Conservation (phyloP, 2,888 invertebrate genomes). For the Orthosia incerta region DNA sequence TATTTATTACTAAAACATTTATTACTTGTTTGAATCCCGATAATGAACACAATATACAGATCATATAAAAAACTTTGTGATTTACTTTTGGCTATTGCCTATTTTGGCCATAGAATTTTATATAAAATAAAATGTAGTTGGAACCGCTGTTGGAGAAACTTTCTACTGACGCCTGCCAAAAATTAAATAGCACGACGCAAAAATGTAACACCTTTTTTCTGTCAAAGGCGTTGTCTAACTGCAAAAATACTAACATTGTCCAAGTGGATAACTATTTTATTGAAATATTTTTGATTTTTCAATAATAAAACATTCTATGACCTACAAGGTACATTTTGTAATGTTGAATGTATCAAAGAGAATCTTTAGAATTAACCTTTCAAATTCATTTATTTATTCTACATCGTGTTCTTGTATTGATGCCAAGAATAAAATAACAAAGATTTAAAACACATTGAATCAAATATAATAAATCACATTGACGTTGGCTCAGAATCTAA, state of each 20-base stretch:
- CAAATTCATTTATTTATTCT: background rate
- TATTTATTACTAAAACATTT: background rate
- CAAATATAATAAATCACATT: slow-evolving; percentile 73
- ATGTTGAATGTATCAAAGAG: background rate
- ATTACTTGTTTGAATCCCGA: background rate
- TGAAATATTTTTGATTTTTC: background rate
- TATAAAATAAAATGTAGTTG: background rate
- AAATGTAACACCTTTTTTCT: background rate
- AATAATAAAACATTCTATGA: no score
- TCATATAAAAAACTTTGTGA: no score
- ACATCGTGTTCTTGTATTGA: slow-evolving; percentile 26
- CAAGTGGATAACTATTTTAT: background rate
- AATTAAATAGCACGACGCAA: slow-evolving; percentile 5
- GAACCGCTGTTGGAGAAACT: background rate
- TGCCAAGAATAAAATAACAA: slow-evolving; percentile 59
- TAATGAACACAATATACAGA: background rate
- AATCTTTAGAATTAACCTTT: background rate
- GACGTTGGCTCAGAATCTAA: slow-evolving; percentile 71
- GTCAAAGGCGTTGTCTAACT: slow-evolving; percentile 1
- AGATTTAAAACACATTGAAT: slow-evolving; percentile 54
- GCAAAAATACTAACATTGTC: no score
- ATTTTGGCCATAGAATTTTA: no score
- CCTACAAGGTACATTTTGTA: background rate
- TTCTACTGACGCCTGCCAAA: slow-evolving; percentile 3
- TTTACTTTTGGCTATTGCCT: no score